phyloP scores from a whole-genome alignment of 2,888 invertebrate species.

The Cancer borealis region DNA sequence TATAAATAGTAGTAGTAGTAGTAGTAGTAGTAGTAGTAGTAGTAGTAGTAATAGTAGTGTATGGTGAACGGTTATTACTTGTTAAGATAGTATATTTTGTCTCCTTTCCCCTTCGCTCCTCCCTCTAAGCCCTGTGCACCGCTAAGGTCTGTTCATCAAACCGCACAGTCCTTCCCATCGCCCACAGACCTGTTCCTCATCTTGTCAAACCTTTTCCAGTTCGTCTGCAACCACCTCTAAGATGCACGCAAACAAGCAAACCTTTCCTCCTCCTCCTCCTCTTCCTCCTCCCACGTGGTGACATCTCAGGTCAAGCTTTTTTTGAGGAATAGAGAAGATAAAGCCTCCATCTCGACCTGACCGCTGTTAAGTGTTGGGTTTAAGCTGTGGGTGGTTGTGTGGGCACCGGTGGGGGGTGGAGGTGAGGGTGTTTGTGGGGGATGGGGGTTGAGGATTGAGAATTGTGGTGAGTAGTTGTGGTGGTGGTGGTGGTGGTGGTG shows the following conservation, averaged over 20 bases:
- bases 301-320: background rate
- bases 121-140: background rate
- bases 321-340: background rate
- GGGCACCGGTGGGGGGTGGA: background rate
- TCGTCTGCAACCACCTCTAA: background rate
- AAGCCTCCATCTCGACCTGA: background rate
- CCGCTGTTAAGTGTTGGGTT: background rate
- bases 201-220: background rate
- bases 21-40: background rate
- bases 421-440: background rate
- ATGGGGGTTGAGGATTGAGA: background rate
- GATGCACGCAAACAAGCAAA: conserved; percentile 28
- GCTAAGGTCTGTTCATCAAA: background rate
- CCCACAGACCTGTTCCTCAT: background rate
- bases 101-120: background rate
- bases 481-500: background rate
- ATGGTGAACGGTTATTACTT: background rate
- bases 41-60: background rate
- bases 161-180: background rate
- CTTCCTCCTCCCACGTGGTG: background rate
- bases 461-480: background rate
- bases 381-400: background rate
- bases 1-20: background rate
- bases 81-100: background rate
- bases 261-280: background rate